Conservation (phyloP, 2,888 invertebrate species). For the Macaria liturata region DNA sequence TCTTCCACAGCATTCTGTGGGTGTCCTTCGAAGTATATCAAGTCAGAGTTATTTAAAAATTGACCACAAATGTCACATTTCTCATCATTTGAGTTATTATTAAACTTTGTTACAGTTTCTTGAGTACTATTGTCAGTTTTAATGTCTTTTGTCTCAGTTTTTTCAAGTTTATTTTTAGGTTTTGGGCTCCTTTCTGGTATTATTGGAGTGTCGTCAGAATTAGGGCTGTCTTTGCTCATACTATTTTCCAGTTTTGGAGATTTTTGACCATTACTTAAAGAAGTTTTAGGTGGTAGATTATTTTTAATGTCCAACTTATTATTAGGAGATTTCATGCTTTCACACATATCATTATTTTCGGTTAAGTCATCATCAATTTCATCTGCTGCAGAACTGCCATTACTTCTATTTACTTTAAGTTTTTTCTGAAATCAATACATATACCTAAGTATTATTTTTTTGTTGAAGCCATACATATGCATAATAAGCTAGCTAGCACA, state of each 20-base stretch:
- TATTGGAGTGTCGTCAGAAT: neutral
- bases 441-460: no score
- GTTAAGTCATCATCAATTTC: constrained; percentile 4
- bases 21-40: constrained; percentile 88
- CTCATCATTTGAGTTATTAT: constrained; percentile 48
- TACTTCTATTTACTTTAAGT: constrained; percentile 33
- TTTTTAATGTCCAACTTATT: neutral
- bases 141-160: constrained; percentile 4
- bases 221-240: neutral
- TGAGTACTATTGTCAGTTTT: constrained; percentile 8
- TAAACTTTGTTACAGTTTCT: constrained; percentile 11
- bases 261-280: neutral
- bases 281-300: neutral
- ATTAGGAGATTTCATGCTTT: constrained; percentile 1
- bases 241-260: neutral
- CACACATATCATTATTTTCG: neutral
- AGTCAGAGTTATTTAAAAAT: constrained; percentile 74
- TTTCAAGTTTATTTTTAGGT: neutral
- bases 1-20: constrained; percentile 90
- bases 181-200: neutral
- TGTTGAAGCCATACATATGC: no score
- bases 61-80: constrained; percentile 74
- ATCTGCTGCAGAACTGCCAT: constrained; percentile 9
- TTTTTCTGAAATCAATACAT: constrained; percentile 52
- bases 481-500: no score